Conservation (phyloP, 2,797 vertebrate species). For the Eremophila alpestris region DNA sequence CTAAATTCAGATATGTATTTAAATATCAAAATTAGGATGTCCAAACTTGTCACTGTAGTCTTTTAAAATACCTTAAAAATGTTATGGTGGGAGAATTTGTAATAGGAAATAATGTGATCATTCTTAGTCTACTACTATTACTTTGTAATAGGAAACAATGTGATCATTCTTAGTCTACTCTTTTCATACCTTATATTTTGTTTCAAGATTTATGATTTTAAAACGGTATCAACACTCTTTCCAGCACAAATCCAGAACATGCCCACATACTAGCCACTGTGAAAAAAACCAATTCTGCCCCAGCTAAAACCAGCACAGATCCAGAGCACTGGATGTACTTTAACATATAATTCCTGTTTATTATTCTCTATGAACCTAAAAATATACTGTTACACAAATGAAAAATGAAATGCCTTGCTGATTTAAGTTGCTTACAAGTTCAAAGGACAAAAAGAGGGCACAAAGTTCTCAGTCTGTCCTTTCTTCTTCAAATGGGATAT, state of each 20-base stretch:
- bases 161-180: background rate
- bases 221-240: background rate
- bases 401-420: background rate
- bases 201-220: background rate
- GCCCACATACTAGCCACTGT: background rate
- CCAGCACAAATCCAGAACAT: background rate
- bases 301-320: background rate
- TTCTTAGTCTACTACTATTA: background rate
- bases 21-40: background rate
- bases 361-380: background rate
- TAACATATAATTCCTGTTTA: background rate
- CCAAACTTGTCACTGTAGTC: background rate
- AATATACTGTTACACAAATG: background rate
- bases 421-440: background rate
- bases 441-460: background rate
- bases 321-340: background rate
- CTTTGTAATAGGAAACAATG: background rate
- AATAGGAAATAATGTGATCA: background rate
- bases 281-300: background rate
- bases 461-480: background rate
- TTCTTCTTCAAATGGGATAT: background rate
- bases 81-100: background rate
- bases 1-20: background rate
- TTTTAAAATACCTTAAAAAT: background rate
- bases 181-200: background rate